Evolutionary conservation across 2,113 vertebrate species (phyloP), one percentile per base, ranked within the genome.

Genomic region (Epinephelus lanceolatus): DNA sequence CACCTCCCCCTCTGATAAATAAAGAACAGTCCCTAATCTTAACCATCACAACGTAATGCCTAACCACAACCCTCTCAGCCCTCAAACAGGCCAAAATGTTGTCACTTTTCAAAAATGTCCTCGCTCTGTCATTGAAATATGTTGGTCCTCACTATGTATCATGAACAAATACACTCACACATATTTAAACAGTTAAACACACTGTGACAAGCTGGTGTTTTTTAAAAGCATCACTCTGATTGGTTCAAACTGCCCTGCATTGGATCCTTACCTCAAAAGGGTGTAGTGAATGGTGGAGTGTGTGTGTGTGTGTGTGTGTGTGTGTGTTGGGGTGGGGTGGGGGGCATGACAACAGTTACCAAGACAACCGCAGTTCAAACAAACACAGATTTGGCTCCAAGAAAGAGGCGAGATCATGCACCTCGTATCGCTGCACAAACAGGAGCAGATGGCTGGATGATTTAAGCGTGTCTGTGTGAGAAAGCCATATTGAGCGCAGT

Each of bases 311-410:
- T 37, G 33, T 37, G 33, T 37, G 33, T 8, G 42, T 37, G 33
- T 37, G 33, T 37, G 33, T 37, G 33, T 37, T 6, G 33, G 33
- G 6, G 33, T 8, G 42, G 42, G 3, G 42, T 37, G 33, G 6
- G 33, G 33, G 93, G 89, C 92, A 93, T 93, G 93, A 91, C 93
- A 94, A 94, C 93, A 86, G 93, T 94, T 90, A 92, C 94, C 90
- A 87, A 56, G 93, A 89, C 90, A 87, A 93, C 93, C 83, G 77
- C 78, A 85, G 87, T 93, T 94, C 87, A 95, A 94, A 95, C 93
- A 95, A 94, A 95, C 72, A 85, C 60, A 84, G 76, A 93, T 90
- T 91, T 89, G 72, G 56, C 74, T 77, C 25, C 30, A 69, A 79
- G 59, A 76, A 70, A 76, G 78, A 81, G 71, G 18, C 66, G 23